Percentiles rank a stretch among this genome's conserved stretches.
phyloP scores from a whole-genome alignment of 2,113 vertebrate genomes.

The Alectura lathami region DNA sequence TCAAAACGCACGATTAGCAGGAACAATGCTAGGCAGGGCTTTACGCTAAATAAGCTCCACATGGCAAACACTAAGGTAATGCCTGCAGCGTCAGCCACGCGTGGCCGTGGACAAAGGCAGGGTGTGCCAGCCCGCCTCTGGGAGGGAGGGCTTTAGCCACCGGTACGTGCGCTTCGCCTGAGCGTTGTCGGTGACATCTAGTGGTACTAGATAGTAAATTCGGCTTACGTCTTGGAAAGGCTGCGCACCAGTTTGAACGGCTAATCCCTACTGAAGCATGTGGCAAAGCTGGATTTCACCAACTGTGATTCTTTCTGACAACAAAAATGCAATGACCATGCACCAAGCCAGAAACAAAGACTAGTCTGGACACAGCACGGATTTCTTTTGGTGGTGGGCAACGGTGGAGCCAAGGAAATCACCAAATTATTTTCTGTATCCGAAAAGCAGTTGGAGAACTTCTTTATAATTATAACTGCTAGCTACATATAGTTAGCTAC shows the following conservation, averaged over 20 bases:
- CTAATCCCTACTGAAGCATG: neutral
- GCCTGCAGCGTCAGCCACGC: neutral
- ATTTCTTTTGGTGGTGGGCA: neutral
- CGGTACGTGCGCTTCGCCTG: neutral
- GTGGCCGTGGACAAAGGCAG: neutral
- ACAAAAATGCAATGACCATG: accelerated
- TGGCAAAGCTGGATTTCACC: neutral
- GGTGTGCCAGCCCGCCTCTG: neutral
- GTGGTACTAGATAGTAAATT: neutral
- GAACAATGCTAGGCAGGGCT: neutral
- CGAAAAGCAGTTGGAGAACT: neutral
- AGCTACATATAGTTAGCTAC: neutral
- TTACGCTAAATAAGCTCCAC: neutral
- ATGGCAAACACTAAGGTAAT: neutral
- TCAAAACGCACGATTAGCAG: neutral
- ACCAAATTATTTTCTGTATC: neutral
- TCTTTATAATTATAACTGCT: neutral
- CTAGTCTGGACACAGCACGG: neutral
- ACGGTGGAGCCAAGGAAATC: neutral
- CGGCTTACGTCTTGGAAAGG: neutral
- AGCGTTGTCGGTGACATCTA: slow-evolving; percentile 44
- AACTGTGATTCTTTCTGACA: neutral
- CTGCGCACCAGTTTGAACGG: neutral
- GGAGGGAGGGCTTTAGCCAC: neutral
- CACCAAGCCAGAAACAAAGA: neutral